Evolutionary conservation across 2,113 vertebrate species (phyloP), one percentile per base, ranked within the genome.

Genomic region (Cheilinus undulatus): DNA sequence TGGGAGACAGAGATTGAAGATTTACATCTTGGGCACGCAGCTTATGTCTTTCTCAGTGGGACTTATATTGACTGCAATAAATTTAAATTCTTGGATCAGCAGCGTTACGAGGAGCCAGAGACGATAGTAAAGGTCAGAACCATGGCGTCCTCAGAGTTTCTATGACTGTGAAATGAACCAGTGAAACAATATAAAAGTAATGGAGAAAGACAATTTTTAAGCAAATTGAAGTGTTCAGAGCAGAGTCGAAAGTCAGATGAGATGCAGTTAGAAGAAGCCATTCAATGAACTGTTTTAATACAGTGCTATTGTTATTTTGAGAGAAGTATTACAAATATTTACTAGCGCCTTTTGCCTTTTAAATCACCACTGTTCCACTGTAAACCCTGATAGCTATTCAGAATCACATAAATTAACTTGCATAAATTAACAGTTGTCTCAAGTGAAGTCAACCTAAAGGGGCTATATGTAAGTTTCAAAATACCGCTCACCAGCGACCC

Each of bases 41-140:
- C 36, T 22, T 20, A 49, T 67, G 65, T 51, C 59, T 57, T 65
- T 70, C 58, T 78, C 57, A 56, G 46, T 30, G 23, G 28, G 60
- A 66, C 43, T 72, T 61, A 72, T 52, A 57, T 43, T 24, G 74
- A 80, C 52, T 43, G 49, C 48, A 51, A 69, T 69, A 69, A 79
- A 70, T 40, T 63, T 51, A 45, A 46, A 45, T 59, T 54, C 52
- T 72, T 49, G 61, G 45, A 73, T 69, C 26, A 53, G 43, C 28
- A 62, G 38, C 46, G 30, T 81, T 78, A 54, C 30, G 66, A 63
- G 49, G n/a, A 67, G 20, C 22, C 50, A 42, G 43, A 42, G 46
- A 67, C 42, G 27, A 82, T 27, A 20, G 51, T 49, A 73, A 64
- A 79, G 71, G 71, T 76, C 50, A 56, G 40, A 73, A 56, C 7